Base-by-base conservation (phyloP, 2,888 invertebrate species). In the Iselma pallidipennis region DNA sequence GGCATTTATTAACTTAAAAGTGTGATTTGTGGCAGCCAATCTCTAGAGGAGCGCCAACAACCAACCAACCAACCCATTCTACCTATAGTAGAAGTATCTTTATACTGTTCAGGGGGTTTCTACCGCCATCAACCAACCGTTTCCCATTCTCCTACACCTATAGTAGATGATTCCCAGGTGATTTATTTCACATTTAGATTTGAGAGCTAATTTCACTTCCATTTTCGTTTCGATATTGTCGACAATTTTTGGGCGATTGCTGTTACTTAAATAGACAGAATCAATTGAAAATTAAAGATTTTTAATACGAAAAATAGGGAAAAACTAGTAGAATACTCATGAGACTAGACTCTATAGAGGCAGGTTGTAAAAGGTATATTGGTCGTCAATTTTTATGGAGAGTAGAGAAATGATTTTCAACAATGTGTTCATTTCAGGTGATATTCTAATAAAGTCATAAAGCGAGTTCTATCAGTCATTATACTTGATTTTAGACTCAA, bases 201-300 rank as follows among this genome's bases (percentile, higher is more conserved):
- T 63, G 58, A 63, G 66, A 70, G 68, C 69, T 71, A 72, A 72
- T 72, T 71, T 70, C 71, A 68, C 70, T 70, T 69, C 70, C 69
- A 70, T 70, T 72, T 70, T 70, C 69, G 59, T 59, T 64, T 59
- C 33, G 12, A 25, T 45, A 45, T 45, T 45, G 48, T 19, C 48
- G 48, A 45, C 10, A 5, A 10, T 16, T 50, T 28, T n/a, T n/a
- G n/a, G n/a, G n/a, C n/a, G n/a, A n/a, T n/a, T n/a, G n/a, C n/a
- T n/a, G n/a, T n/a, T n/a, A n/a, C n/a, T n/a, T n/a, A n/a, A n/a
- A n/a, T n/a, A n/a, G n/a, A n/a, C n/a, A n/a, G n/a, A n/a, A n/a
- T n/a, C n/a, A n/a, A n/a, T n/a, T n/a, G n/a, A n/a, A n/a, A n/a
- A n/a, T n/a, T n/a, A n/a, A n/a, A n/a, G n/a, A n/a, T n/a, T n/a